Evolutionary conservation across 2,113 vertebrate species (phyloP).

Genomic region (Epinephelus fuscoguttatus): DNA sequence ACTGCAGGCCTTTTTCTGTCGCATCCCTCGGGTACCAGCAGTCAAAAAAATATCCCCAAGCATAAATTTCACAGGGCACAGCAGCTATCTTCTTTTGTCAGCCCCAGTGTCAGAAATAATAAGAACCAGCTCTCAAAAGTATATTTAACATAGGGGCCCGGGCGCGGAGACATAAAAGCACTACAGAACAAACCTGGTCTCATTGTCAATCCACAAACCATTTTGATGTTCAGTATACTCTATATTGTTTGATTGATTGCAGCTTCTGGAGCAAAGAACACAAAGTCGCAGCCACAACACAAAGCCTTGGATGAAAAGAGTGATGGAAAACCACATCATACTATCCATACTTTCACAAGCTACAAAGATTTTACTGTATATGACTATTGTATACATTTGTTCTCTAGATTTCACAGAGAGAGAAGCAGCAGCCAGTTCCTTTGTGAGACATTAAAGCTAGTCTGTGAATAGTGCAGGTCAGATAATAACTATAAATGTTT

Average conservation of each 20-base stretch:
- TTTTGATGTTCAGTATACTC: slow-evolving; percentile 31
- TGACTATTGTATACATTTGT: background rate
- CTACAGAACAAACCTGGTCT: slow-evolving; percentile 20
- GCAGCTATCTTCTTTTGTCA: slow-evolving; percentile 56
- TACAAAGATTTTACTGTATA: background rate
- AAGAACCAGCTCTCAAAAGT: slow-evolving; percentile 36
- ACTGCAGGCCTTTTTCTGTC: slow-evolving; percentile 37
- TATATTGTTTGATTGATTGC: slow-evolving; percentile 29
- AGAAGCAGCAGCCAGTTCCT: background rate
- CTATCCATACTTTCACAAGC: background rate
- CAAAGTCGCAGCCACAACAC: slow-evolving; percentile 1
- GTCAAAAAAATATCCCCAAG: slow-evolving; percentile 46
- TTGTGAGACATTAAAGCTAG: background rate
- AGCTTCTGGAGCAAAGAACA: slow-evolving; percentile 22
- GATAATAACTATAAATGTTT: slow-evolving; percentile 9
- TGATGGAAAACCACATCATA: background rate
- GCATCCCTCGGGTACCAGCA: slow-evolving; percentile 33
- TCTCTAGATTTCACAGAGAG: slow-evolving; percentile 22
- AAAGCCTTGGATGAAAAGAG: background rate
- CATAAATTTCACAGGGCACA: slow-evolving; percentile 45
- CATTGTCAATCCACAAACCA: slow-evolving; percentile 29
- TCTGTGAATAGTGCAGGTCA: slow-evolving; percentile 4
- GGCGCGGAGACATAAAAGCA: slow-evolving; percentile 39
- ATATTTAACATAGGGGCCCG: slow-evolving; percentile 44
- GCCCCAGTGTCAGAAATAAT: slow-evolving; percentile 55